Percentiles rank a stretch among this genome's conserved stretches.
These are phyloP conservation scores for Nannobrachium achirus DNA, from an alignment of 2,113 vertebrate species.

Conservation along the genomic window DNA sequence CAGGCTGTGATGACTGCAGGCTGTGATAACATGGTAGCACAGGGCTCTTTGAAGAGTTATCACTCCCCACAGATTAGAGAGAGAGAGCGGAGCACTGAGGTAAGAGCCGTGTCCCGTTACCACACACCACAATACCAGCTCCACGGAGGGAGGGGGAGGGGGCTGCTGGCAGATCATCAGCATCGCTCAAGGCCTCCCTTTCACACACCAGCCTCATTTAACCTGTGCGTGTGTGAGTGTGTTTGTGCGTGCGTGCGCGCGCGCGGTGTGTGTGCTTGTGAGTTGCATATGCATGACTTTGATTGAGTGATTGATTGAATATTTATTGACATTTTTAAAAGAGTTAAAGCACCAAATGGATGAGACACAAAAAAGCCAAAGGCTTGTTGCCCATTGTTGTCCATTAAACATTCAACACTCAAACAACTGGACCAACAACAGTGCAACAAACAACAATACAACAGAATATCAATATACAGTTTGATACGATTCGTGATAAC, in stretches of 20 bases:
- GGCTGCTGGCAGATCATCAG: constrained; percentile 66
- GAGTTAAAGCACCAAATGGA: no score
- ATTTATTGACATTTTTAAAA: no score
- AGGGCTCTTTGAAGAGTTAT: constrained; percentile 69
- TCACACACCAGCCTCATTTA: constrained; percentile 61
- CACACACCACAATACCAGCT: constrained; percentile 33
- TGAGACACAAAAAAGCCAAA: no score
- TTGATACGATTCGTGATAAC: no score
- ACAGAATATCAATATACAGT: no score
- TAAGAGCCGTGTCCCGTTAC: constrained; percentile 60
- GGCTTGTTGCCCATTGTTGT: no score
- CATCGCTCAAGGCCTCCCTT: constrained; percentile 55
- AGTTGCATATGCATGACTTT: not conserved
- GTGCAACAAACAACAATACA: no score
- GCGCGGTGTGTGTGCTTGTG: not conserved
- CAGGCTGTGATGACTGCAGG: constrained; percentile 54
- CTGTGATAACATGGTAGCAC: constrained; percentile 49
- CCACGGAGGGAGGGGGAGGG: constrained; percentile 34
- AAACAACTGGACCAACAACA: no score
- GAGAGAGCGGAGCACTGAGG: constrained; percentile 55
- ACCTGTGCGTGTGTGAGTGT: constrained; percentile 34
- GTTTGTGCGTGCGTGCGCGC: constrained; percentile 10
- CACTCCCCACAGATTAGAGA: constrained; percentile 70
- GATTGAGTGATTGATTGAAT: no score
- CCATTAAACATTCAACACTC: no score